These are phyloP conservation scores for Linepithema humile DNA, from an alignment of 1,140 invertebrate species.

Conservation along the genomic window DNA sequence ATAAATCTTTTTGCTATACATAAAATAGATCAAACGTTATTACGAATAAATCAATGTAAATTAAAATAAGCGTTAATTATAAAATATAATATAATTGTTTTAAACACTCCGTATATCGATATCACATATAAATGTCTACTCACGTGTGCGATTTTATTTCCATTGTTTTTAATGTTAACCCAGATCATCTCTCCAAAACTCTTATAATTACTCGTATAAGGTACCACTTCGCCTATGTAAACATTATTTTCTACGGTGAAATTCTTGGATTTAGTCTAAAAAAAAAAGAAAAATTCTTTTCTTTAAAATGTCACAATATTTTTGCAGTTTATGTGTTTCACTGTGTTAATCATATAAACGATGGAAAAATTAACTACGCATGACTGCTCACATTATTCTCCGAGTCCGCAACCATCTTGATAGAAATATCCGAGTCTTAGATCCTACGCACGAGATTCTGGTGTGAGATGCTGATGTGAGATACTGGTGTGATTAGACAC, in stretches of 20 bases:
- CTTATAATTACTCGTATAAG: not conserved
- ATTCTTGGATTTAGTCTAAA: not conserved
- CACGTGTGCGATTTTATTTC: constrained; percentile 52
- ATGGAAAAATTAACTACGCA: not conserved
- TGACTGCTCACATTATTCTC: not conserved
- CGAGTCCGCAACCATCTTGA: not conserved
- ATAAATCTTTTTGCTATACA: too few relatives aligned
- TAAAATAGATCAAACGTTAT: too few relatives aligned
- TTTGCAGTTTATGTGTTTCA: too few relatives aligned
- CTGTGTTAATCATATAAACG: not conserved
- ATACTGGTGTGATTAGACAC: too few relatives aligned
- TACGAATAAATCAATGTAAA: too few relatives aligned
- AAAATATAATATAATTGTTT: too few relatives aligned
- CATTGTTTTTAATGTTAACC: constrained; percentile 11
- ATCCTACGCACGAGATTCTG: not conserved
- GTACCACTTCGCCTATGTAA: not conserved
- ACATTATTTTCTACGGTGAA: constrained; percentile 46
- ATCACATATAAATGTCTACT: not conserved
- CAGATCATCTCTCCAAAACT: constrained; percentile 53
- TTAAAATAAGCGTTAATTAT: too few relatives aligned
- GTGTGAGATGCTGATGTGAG: too few relatives aligned
- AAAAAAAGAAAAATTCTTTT: not conserved
- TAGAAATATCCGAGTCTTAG: not conserved
- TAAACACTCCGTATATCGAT: not conserved
- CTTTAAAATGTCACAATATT: not conserved